Percentiles rank a stretch among this genome's conserved stretches.
These are phyloP conservation scores for Tribolium freemani DNA, from an alignment of 2,888 invertebrate genomes.

Conservation along the genomic window DNA sequence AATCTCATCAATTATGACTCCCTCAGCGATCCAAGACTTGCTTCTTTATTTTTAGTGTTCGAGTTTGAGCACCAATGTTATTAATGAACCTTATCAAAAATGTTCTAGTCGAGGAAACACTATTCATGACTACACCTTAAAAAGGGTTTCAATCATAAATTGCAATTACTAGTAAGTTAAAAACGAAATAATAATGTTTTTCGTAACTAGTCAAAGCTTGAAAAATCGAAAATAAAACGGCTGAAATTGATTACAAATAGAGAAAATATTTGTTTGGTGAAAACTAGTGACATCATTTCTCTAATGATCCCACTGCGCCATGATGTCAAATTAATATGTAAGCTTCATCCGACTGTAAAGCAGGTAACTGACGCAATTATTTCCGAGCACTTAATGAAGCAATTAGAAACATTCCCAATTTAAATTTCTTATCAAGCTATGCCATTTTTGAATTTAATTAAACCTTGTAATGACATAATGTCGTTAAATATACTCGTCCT, in stretches of 20 bases:
- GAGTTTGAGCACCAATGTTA: neutral
- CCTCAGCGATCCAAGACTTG: neutral
- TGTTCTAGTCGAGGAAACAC: neutral
- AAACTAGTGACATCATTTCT: neutral
- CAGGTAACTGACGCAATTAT: constrained; percentile 41
- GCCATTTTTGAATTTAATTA: constrained; percentile 36
- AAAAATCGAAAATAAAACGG: neutral
- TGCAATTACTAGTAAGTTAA: too few relatives aligned
- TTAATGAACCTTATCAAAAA: constrained; percentile 17
- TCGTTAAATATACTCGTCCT: neutral
- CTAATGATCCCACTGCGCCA: constrained; percentile 5
- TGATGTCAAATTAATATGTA: constrained; percentile 33
- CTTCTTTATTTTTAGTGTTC: neutral
- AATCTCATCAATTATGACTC: neutral
- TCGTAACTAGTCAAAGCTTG: too few relatives aligned
- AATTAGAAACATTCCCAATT: constrained; percentile 41
- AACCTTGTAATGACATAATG: neutral
- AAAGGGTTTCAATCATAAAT: neutral
- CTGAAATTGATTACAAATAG: neutral
- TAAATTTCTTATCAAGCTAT: constrained; percentile 28
- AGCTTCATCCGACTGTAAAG: constrained; percentile 33
- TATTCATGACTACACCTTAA: neutral
- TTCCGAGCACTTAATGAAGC: constrained; percentile 40
- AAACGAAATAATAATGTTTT: too few relatives aligned
- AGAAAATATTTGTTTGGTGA: neutral